Percentiles rank a stretch among this genome's conserved stretches.
phyloP scores from a whole-genome alignment of 2,113 vertebrate species.

The Origma solitaria region DNA sequence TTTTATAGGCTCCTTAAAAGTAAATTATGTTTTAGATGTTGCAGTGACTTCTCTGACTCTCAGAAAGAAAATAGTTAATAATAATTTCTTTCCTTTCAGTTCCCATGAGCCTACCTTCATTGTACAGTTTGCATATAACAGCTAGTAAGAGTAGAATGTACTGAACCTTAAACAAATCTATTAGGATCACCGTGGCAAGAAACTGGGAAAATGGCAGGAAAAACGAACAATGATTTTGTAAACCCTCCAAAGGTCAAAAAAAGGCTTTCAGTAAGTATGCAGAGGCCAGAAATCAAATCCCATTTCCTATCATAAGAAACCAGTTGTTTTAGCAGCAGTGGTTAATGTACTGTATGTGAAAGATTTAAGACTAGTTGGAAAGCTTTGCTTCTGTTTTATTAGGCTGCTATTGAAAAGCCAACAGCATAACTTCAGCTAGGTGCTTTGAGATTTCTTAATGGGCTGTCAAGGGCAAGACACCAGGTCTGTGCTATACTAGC shows the following conservation, averaged over 20 bases:
- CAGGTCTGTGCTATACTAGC: conserved; percentile 74
- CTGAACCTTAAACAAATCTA: conserved; percentile 61
- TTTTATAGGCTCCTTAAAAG: conserved; percentile 34
- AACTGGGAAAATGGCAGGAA: conserved; percentile 49
- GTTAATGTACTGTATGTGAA: conserved; percentile 82
- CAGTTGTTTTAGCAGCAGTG: conserved; percentile 76
- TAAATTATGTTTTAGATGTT: conserved; percentile 49
- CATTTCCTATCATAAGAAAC: conserved; percentile 82
- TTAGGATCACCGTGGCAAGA: conserved; percentile 58
- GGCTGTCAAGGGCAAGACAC: conserved; percentile 83
- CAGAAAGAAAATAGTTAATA: conserved; percentile 54
- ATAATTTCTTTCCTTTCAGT: conserved; percentile 41
- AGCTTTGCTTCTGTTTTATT: conserved; percentile 83
- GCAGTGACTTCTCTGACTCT: conserved; percentile 5
- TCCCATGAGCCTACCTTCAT: conserved; percentile 42
- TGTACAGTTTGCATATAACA: not conserved
- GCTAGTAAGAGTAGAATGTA: conserved; percentile 27
- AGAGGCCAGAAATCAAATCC: conserved; percentile 79
- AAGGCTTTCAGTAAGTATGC: conserved; percentile 71
- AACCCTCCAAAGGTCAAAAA: conserved; percentile 71
- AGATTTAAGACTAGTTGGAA: conserved; percentile 84
- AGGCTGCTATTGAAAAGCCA: conserved; percentile 83
- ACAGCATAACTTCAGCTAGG: conserved; percentile 77
- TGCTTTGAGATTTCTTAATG: conserved; percentile 84
- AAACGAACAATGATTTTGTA: conserved; percentile 73